These are phyloP conservation scores for Plebejus melissa DNA, from an alignment of 2,888 invertebrate genomes.

Conservation along the genomic window DNA sequence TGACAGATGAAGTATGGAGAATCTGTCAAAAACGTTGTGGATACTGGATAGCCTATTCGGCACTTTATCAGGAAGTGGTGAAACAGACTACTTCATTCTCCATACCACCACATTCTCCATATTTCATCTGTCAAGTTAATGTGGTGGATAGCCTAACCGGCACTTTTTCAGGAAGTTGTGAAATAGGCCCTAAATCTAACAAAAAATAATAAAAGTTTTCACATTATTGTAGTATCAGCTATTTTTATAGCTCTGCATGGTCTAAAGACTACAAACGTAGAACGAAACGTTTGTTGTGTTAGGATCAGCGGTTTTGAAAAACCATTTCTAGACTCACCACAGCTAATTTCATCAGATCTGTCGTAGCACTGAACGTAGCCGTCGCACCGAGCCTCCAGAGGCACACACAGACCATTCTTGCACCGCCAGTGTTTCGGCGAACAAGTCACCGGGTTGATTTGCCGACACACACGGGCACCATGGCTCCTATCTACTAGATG, in stretches of 20 bases:
- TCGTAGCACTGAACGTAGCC: slow-evolving; percentile 87
- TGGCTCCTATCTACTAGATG: slow-evolving; percentile 76
- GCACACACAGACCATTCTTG: slow-evolving; percentile 84
- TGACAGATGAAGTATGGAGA: no score
- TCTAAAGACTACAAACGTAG: neutral
- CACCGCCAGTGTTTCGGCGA: slow-evolving; percentile 84
- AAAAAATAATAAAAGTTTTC: no score
- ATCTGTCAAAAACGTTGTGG: no score
- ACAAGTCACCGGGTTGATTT: slow-evolving; percentile 80
- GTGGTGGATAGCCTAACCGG: no score
- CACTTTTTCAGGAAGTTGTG: no score
- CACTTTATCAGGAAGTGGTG: no score
- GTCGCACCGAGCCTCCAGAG: slow-evolving; percentile 82
- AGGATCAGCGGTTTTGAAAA: neutral
- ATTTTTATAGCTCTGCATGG: neutral
- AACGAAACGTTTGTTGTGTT: neutral
- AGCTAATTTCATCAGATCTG: slow-evolving; percentile 85
- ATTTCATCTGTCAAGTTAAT: no score
- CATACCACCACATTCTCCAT: no score
- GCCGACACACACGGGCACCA: slow-evolving; percentile 77
- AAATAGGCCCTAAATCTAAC: no score
- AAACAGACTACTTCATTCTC: no score
- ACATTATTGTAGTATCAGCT: no score
- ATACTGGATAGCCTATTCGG: no score
- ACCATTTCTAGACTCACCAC: slow-evolving; percentile 73